Evolutionary conservation across 2,797 vertebrate species (phyloP).

Genomic region (Leontopithecus rosalia): DNA sequence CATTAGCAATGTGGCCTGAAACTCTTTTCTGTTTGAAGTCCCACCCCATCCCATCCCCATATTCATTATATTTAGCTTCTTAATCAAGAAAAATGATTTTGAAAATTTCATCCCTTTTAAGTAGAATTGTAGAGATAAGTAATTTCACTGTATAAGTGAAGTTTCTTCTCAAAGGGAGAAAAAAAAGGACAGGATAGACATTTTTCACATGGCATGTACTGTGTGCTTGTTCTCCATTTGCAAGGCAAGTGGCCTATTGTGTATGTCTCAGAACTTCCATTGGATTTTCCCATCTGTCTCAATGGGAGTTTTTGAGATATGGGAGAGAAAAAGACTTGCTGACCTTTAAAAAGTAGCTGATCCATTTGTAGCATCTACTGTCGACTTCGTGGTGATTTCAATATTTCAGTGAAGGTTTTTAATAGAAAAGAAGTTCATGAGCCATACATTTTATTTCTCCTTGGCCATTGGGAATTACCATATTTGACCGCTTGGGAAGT

Average conservation of each 20-base stretch:
- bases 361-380: conserved; percentile 61
- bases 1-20: background rate
- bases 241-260: background rate
- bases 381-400: conserved; percentile 52
- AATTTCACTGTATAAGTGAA: background rate
- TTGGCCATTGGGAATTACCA: conserved; percentile 61
- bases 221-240: background rate
- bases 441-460: conserved; percentile 40
- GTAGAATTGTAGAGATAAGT: background rate
- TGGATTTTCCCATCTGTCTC: conserved; percentile 32
- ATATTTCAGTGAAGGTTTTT: conserved; percentile 76
- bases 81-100: background rate
- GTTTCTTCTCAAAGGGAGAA: background rate
- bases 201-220: background rate
- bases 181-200: background rate
- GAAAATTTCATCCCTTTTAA: conserved; percentile 17
- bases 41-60: background rate
- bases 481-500: conserved; percentile 38
- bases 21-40: background rate
- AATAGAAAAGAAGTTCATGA: conserved; percentile 58
- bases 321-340: conserved; percentile 62
- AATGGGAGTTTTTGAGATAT: conserved; percentile 73
- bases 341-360: conserved; percentile 73
- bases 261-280: background rate
- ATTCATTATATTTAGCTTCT: background rate